Conservation (phyloP, 1,140 invertebrate genomes). For the Apis cerana region DNA sequence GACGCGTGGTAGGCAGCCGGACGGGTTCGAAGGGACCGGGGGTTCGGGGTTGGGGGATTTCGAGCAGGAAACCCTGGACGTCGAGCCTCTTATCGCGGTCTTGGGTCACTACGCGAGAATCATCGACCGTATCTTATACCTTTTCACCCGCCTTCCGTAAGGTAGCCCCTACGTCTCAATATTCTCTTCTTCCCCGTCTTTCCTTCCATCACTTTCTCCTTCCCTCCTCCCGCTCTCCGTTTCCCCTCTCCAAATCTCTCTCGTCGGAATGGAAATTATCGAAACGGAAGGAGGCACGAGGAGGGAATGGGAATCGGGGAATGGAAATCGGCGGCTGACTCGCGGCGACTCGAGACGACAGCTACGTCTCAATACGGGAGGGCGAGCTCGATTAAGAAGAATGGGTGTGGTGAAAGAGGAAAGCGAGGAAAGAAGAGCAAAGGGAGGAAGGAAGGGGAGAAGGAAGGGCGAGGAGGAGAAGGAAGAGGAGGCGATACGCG, state of each 20-base stretch:
- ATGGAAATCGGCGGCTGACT: neutral
- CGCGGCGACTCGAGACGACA: neutral
- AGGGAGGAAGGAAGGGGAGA: no score
- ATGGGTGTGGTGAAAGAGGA: constrained; percentile 49
- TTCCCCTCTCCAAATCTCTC: neutral
- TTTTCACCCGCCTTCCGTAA: constrained; percentile 63
- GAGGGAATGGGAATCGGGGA: no score
- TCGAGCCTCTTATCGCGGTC: constrained; percentile 65
- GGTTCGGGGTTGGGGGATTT: neutral
- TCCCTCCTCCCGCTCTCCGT: neutral
- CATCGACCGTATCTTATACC: constrained; percentile 72
- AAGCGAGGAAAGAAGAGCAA: constrained; percentile 49
- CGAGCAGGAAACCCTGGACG: constrained; percentile 11
- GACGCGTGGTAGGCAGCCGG: constrained; percentile 42
- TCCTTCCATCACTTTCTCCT: no score
- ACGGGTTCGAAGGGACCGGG: constrained; percentile 22
- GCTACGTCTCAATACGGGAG: constrained; percentile 45
- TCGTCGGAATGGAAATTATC: no score
- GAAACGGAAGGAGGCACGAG: neutral
- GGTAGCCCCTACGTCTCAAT: constrained; percentile 74
- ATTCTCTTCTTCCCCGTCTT: constrained; percentile 23
- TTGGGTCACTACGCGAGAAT: constrained; percentile 57
- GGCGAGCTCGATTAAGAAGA: constrained; percentile 56
- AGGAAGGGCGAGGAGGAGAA: constrained; percentile 38
- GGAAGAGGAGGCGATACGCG: constrained; percentile 57